Evolutionary conservation across 1,140 invertebrate species (phyloP).

Genomic region (Listronotus bonariensis): DNA sequence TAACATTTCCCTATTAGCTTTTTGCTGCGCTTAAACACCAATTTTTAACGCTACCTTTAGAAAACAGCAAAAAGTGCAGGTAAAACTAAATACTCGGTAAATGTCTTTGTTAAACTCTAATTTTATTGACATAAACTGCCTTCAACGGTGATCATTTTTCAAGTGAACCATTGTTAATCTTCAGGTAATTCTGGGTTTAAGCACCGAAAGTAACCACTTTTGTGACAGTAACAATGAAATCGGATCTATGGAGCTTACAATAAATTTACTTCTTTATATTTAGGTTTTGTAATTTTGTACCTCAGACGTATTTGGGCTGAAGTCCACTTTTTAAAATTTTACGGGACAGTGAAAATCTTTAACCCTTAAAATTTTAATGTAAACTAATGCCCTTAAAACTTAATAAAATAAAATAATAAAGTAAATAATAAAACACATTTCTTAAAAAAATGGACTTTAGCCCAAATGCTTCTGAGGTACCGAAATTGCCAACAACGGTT

Average conservation of each 20-base stretch:
- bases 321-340: too few relatives aligned
- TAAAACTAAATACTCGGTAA: constrained; percentile 8
- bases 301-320: too few relatives aligned
- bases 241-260: background rate
- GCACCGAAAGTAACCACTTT: constrained; percentile 6
- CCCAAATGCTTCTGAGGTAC: too few relatives aligned
- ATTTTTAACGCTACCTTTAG: constrained; percentile 2
- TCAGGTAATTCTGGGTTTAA: constrained; percentile 18
- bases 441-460: too few relatives aligned
- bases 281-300: too few relatives aligned
- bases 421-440: too few relatives aligned
- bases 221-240: background rate
- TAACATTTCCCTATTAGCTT: constrained; percentile 4
- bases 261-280: too few relatives aligned
- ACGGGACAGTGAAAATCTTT: too few relatives aligned
- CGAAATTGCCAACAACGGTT: too few relatives aligned
- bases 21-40: constrained; percentile 3
- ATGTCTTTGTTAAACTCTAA: constrained; percentile 22
- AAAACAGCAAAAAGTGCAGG: constrained; percentile 10
- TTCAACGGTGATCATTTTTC: constrained; percentile 16
- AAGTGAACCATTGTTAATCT: constrained; percentile 21
- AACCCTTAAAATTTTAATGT: too few relatives aligned
- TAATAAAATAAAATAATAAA: too few relatives aligned
- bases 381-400: too few relatives aligned
- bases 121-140: constrained; percentile 25